Base-by-base conservation (phyloP, 2,113 vertebrate genomes). In the Naja naja region DNA sequence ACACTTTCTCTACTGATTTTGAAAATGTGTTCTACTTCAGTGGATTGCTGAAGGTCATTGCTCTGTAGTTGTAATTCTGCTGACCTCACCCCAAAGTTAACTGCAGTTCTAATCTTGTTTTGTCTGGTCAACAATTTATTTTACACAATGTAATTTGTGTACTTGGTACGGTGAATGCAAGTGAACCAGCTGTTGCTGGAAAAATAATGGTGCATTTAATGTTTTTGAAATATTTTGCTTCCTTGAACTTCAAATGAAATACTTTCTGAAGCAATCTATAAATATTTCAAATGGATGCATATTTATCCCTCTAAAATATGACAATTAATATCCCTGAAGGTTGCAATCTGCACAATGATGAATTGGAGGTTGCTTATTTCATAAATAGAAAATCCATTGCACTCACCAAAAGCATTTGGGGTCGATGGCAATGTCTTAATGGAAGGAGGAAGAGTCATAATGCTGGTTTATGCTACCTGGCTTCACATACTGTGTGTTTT, bases 91-190 rank as follows among this genome's bases (percentile, higher is more conserved):
- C 58, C 16, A 25, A 87, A 49, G 20, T 91, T 85, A 91, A 91
- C 22, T 85, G 52, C 74, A 91, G 53, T 56, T 64, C 85, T 92
- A 92, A 92, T 52, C 49, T 88, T 58, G 27, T 92, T 92, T 64
- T 64, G 30, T 39, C 45, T 52, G 5, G 85, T 91, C 27, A 45
- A 30, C 52, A 64, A 39, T 87, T 27, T 60, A 85, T 45, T 87
- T 87, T 9, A 49, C 85, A 87, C 45, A 64, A 87, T 64, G 52
- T 87, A 64, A 88, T 64, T 30, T 30, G 43, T 81, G 34, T 6
- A 43, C 34, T 81, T 16, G 18, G 18, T 89, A 91, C 45, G 74
- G 53, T 85, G 90, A 45, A 85, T 49, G 85, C 55, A 49, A 87
- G 81, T 47, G 30, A 56, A 30, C 85, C 91, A 64, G 43, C 85